Evolutionary conservation across 92 coral and sea anemone genomes (phyloP), one percentile per base, ranked within the genome.

Genomic region (Epizoanthus stellaris): DNA sequence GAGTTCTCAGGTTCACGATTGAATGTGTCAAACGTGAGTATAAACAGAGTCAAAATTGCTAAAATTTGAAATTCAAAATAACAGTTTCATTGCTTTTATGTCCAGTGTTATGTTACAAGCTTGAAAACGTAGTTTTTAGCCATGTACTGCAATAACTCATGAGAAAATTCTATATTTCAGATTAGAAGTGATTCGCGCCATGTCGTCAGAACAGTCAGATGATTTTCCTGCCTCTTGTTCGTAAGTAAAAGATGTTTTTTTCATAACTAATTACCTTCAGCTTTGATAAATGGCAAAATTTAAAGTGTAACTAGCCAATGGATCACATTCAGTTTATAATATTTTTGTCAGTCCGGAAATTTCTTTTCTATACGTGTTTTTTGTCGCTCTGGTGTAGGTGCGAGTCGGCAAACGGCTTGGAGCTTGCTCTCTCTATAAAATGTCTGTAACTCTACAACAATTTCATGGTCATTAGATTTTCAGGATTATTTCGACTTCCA

Each of bases 161-260:
- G 85, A 63, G 42, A 80, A 80, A 65, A 80, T 40, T 54, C 43
- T 82, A 21, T 17, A 70, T 82, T 82, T 82, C 80, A 82, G 80
- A 70, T 82, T 36, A 38, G 76, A 82, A 82, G 87, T 82, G 68
- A 57, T 53, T 61, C 66, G 80, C 87, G 70, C 57, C 70, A 82
- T 57, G 87, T 65, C 73, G 69, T 23, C 25, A 23, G 25, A 23
- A 23, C 25, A 23, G 25, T 23, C 25, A 0, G 70, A 74, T 82
- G 87, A 82, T 82, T 82, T 82, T 82, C 80, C 80, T 59, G 87
- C 87, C 62, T 34, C 80, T 70, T 82, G 80, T 82, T 82, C 87
- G 80, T 71, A 70, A 82, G 87, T 82, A 56, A 82, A 82, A 82
- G 21, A 73, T 14, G 13, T 25, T 82, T 70, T 82, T 69, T 38